These are phyloP conservation scores for Danionella dracula DNA, from an alignment of 2,797 vertebrate species.

Conservation along the genomic window DNA sequence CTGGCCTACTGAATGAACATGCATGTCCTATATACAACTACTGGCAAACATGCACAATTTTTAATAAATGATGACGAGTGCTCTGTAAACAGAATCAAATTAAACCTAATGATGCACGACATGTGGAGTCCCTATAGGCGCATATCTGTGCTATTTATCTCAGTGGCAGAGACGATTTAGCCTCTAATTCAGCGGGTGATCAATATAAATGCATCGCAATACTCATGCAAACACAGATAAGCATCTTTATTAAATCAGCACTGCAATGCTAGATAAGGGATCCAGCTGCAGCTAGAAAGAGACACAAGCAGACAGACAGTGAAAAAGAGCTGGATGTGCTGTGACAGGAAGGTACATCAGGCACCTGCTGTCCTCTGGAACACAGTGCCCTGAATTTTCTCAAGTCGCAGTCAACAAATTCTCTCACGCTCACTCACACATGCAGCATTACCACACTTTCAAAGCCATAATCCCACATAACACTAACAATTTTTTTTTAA, in stretches of 20 bases:
- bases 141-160: slow-evolving; percentile 7
- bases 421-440: neutral
- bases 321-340: neutral
- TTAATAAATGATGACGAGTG: slow-evolving; percentile 8
- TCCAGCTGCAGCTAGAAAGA: neutral
- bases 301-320: neutral
- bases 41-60: neutral
- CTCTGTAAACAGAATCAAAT: slow-evolving; percentile 8
- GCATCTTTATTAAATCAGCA: slow-evolving; percentile 11
- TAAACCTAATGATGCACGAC: slow-evolving; percentile 12
- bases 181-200: neutral
- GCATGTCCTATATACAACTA: neutral
- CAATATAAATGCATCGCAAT: neutral
- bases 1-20: neutral
- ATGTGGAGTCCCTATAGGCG: neutral
- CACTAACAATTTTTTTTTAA: too few species aligned
- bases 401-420: slow-evolving; percentile 15
- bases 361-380: slow-evolving; percentile 32
- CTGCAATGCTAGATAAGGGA: slow-evolving; percentile 10
- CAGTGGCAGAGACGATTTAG: neutral
- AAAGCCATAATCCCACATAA: neutral
- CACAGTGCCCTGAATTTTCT: slow-evolving; percentile 28
- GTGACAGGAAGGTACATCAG: neutral
- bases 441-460: neutral
- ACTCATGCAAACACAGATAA: slow-evolving; percentile 14